These are phyloP conservation scores for Sylvicola fuscatus DNA, from an alignment of 2,888 invertebrate species.

Conservation along the genomic window DNA sequence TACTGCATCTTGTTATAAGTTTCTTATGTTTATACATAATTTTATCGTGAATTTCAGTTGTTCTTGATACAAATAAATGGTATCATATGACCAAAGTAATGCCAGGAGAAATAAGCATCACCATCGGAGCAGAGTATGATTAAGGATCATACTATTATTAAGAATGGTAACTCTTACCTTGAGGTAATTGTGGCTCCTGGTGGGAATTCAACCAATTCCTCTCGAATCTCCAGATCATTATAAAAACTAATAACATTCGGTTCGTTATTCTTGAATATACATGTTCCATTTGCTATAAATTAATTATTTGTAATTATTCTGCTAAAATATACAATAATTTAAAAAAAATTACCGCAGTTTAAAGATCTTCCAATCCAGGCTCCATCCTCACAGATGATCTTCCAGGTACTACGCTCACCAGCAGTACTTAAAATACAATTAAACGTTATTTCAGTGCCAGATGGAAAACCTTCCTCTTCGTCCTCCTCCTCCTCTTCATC, in stretches of 20 bases:
- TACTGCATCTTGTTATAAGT: conserved; percentile 24
- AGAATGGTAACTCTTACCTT: conserved; percentile 23
- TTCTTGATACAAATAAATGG: conserved; percentile 89
- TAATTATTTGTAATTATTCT: not conserved
- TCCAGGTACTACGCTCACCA: conserved; percentile 69
- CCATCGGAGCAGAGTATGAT: conserved; percentile 92
- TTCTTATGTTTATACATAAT: not conserved
- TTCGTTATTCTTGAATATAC: conserved; percentile 55
- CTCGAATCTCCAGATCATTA: conserved; percentile 56
- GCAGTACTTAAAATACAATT: conserved; percentile 64
- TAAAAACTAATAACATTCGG: conserved; percentile 63
- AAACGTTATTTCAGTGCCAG: conserved; percentile 66
- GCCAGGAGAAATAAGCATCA: conserved; percentile 78
- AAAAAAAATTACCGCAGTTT: conserved; percentile 44
- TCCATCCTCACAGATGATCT: conserved; percentile 65
- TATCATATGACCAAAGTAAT: conserved; percentile 80
- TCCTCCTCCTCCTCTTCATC: not conserved
- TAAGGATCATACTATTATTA: conserved; percentile 21
- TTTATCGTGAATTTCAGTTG: conserved; percentile 39
- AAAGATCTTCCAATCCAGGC: conserved; percentile 66
- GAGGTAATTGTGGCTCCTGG: conserved; percentile 47
- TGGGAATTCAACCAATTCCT: conserved; percentile 56
- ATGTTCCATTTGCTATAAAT: conserved; percentile 41
- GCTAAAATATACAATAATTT: not conserved
- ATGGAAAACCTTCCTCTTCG: conserved; percentile 35